Base-by-base conservation (phyloP, 1,140 invertebrate genomes). In the Cardiocondyla obscurior region DNA sequence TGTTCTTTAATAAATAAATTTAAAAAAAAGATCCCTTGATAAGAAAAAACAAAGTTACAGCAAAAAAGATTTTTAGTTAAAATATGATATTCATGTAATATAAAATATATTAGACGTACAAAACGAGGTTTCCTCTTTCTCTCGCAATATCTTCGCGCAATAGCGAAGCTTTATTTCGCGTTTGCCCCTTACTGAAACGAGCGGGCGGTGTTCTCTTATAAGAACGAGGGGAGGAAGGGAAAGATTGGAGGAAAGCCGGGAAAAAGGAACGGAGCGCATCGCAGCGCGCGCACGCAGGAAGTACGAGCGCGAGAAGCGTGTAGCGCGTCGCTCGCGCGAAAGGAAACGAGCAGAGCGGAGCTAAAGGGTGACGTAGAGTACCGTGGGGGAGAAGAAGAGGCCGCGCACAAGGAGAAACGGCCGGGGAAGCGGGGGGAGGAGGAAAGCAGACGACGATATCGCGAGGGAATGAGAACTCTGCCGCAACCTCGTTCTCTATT, bases 401-500 rank as follows among this genome's bases (percentile, higher is more conserved):
- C 49, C n/a, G 10, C 44, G 5, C 44, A n/a, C 44, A 16, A n/a
- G 14, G 39, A 42, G 57, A 64, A n/a, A 65, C 5, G 12, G 67
- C n/a, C 14, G 28, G 1, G 3, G 16, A 36, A 58, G 19, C 42
- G 39, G 14, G 42, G 10, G 30, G 19, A 28, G 25, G 51, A 33
- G 39, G 30, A 28, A 30, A n/a, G 70, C 64, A 57, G 30, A 79
- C 44, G 58, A 79, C 36, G 46, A 55, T 87, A 85, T 88, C 82
- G 81, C 72, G 73, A 73, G 72, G 81, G 85, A 87, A 87, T 58
- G 82, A 85, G 86, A 83, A 83, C 87, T 85, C 60, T 49, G 83
- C 72, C 83, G 85, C 77, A 88, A 82, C 87, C 87, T 85, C 85
- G 87, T 85, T 88, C 83, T 82, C 87, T 67, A 82, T 85, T 87